phyloP scores from a whole-genome alignment of 2,888 invertebrate genomes.

The Biston betularia region DNA sequence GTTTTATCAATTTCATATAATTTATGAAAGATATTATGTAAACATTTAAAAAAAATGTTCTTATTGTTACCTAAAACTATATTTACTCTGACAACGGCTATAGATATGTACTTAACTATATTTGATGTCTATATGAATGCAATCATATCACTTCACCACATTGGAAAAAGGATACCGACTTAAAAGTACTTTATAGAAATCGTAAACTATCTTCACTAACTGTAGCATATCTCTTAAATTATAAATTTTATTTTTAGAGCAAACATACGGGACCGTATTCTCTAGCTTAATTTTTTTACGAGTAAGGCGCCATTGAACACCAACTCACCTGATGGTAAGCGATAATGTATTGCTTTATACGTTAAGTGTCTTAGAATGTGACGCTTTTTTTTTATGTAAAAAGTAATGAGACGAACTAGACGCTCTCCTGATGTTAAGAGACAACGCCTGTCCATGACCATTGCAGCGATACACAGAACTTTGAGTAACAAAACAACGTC shows the following conservation, averaged over 20 bases:
- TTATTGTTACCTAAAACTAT: not conserved
- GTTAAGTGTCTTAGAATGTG: too few species aligned
- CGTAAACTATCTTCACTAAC: slow-evolving; percentile 10
- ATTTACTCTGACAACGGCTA: slow-evolving; percentile 19
- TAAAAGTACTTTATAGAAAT: not conserved
- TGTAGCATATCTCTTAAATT: slow-evolving; percentile 32
- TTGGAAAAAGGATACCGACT: slow-evolving; percentile 4
- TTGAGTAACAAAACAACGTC: too few species aligned
- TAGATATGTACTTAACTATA: slow-evolving; percentile 24
- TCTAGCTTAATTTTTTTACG: too few species aligned
- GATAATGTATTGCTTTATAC: too few species aligned
- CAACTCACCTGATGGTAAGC: too few species aligned
- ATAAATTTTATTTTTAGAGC: slow-evolving; percentile 3
- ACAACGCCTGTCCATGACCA: too few species aligned
- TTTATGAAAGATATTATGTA: not conserved
- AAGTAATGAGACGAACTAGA: too few species aligned
- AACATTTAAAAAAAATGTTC: not conserved
- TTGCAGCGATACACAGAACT: too few species aligned
- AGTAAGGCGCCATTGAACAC: too few species aligned
- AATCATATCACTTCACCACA: slow-evolving; percentile 23
- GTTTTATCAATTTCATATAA: not conserved
- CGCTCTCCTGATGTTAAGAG: too few species aligned
- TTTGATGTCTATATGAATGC: slow-evolving; percentile 32
- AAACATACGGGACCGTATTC: not conserved
- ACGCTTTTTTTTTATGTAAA: too few species aligned